Evolutionary conservation across 2,797 vertebrate species (phyloP).

Genomic region (Sebastes aleutianus): DNA sequence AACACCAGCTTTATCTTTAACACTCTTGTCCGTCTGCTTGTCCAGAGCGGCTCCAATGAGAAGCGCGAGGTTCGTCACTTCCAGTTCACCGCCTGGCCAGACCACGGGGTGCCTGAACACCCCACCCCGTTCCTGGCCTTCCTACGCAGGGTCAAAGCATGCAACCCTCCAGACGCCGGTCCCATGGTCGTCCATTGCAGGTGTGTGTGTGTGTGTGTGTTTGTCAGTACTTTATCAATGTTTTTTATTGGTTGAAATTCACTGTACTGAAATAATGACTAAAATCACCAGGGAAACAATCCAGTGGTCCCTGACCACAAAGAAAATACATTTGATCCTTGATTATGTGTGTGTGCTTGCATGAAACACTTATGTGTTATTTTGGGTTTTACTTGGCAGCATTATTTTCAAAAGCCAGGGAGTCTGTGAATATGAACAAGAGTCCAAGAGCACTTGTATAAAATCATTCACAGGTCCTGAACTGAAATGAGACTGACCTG

Average conservation of each 20-base stretch:
- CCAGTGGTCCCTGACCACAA: conserved; percentile 11
- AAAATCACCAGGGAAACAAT: conserved; percentile 3
- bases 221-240: neutral
- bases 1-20: neutral
- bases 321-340: conserved; percentile 3
- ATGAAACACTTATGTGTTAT: conserved; percentile 53
- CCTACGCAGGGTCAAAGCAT: conserved; percentile 94
- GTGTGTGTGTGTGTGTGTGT: conserved; percentile 69
- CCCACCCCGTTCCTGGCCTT: conserved; percentile 98
- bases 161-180: conserved; percentile 96
- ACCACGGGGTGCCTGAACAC: conserved; percentile 97
- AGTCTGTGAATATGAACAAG: conserved; percentile 35
- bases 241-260: neutral
- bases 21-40: neutral
- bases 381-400: conserved; percentile 51
- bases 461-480: conserved; percentile 49
- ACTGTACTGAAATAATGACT: neutral
- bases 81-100: conserved; percentile 99
- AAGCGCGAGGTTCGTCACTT: conserved; percentile 98
- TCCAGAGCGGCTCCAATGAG: conserved; percentile 95
- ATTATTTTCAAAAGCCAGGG: conserved; percentile 25
- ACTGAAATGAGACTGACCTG: conserved; percentile 58
- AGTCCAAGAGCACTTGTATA: conserved; percentile 42
- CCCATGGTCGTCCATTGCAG: conserved; percentile 99
- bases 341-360: neutral